Evolutionary conservation across 2,888 invertebrate genomes (phyloP), one percentile per base, ranked within the genome.

Genomic region (Isotomurus palustris): DNA sequence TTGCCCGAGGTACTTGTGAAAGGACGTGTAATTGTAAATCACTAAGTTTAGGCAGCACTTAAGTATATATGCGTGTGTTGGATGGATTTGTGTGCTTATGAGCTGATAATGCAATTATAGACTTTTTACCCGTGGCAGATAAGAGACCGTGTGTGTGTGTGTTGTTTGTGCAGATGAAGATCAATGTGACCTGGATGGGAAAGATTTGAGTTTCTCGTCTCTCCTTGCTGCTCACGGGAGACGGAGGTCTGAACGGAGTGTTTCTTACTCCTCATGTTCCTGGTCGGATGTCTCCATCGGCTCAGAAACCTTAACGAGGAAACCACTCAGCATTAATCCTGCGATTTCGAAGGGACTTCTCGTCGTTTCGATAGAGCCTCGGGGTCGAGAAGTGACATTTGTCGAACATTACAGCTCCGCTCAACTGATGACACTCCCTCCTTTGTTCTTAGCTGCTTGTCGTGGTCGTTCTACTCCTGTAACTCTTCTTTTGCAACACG

Each of bases 391-490:
- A 51, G 69, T 71, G 53, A 69, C 71, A 25, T 71, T 75, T 67
- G 72, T 73, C 3, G 74, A 75, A 32, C 76, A 76, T 53, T 80
- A 81, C 69, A 78, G 77, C 10, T 75, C 78, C 28, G 78, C 78
- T 8, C 77, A 78, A 58, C 73, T 83, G 28, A 78, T 80, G 70
- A 77, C 78, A 12, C 74, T 82, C 52, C 81, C 82, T 2, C 81
- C 82, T n/a, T 72, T 83, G 32, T 82, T 79, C 65, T 74, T 81
- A 47, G 81, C 82, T 1, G 80, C 81, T 5, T 77, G 78, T 36
- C 75, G 78, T 25, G 79, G 80, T 36, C 78, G 78, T 64, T 75
- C 79, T 19, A 77, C 78, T 48, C 76, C 80, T 50, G 78, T 81
- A 22, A 76, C 78, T 36, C 73, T 82, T 8, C 75, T 82, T 22